Evolutionary conservation across 2,888 invertebrate species (phyloP), one percentile per base, ranked within the genome.

Genomic region (Cenopis cana): DNA sequence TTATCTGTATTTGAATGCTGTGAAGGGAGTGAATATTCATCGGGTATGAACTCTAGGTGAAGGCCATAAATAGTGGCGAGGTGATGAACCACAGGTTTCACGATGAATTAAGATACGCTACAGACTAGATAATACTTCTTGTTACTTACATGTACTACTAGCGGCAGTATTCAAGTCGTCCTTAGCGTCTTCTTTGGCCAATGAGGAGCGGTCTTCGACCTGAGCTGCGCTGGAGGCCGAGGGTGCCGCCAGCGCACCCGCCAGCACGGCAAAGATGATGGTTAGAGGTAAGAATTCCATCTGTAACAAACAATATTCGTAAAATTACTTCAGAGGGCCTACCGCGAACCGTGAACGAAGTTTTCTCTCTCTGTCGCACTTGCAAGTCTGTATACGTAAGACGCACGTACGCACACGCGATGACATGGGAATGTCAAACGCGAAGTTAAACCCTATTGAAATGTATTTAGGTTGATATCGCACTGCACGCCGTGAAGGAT

Each of bases 81-180:
- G 9, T 33, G 9, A 0, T 33, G 9, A 0, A 33, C 33, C 14
- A n/a, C 14, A 46, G n/a, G 46, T 46, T 46, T n/a, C 46, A n/a
- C 46, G 46, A 14, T 14, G 14, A 41, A 41, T 41, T 14, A n/a
- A 41, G 14, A 41, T 41, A 41, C 14, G 14, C 41, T 41, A 41
- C 14, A n/a, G n/a, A n/a, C n/a, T n/a, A n/a, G n/a, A 38, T 3
- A 41, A 12, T 41, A 12, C 12, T 41, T 14, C 14, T 46, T 4
- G n/a, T 20, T 74, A 82, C 90, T 81, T 85, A 92, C 93, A 87
- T 74, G 84, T 80, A 74, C 80, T 82, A 74, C 89, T 93, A 1
- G 91, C 89, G 41, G 87, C 90, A 17, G 88, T 78, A 76, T 86
- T 87, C 49, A 93, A 81, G 74, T 91, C 91, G 67, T 81, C 80